Evolutionary conservation across 2,888 invertebrate species (phyloP).

Genomic region (Prionchulus punctatus): DNA sequence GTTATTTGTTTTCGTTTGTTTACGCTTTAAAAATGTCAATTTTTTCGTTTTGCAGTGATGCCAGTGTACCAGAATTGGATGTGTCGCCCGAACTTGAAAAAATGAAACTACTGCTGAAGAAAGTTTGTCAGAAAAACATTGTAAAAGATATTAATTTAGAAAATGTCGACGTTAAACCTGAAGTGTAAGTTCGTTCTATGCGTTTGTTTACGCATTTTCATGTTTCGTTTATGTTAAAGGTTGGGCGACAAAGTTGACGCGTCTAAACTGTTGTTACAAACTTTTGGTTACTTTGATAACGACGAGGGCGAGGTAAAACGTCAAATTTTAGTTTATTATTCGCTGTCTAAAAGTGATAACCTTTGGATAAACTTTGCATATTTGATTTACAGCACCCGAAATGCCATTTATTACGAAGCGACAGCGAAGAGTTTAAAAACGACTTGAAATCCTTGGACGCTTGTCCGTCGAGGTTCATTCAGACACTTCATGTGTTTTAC

Average conservation of each 20-base stretch:
- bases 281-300: conserved; percentile 67
- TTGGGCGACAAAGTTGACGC: conserved; percentile 63
- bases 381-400: too few species aligned
- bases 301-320: conserved; percentile 42
- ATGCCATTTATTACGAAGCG: conserved; percentile 46
- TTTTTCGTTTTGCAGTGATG: background rate
- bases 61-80: background rate
- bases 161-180: background rate
- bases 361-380: too few species aligned
- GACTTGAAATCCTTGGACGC: conserved; percentile 63
- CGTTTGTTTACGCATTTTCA: background rate
- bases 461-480: conserved; percentile 49
- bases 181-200: background rate
- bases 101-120: background rate
- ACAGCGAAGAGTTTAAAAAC: conserved; percentile 51
- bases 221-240: conserved; percentile 18
- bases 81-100: background rate
- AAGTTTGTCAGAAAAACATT: background rate
- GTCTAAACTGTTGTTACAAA: conserved; percentile 77
- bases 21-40: background rate
- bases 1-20: background rate
- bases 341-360: too few species aligned
- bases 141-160: background rate
- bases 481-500: conserved; percentile 85
- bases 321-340: too few species aligned